Base-by-base conservation (phyloP, 2,888 invertebrate species). In the Meta bourneti region DNA sequence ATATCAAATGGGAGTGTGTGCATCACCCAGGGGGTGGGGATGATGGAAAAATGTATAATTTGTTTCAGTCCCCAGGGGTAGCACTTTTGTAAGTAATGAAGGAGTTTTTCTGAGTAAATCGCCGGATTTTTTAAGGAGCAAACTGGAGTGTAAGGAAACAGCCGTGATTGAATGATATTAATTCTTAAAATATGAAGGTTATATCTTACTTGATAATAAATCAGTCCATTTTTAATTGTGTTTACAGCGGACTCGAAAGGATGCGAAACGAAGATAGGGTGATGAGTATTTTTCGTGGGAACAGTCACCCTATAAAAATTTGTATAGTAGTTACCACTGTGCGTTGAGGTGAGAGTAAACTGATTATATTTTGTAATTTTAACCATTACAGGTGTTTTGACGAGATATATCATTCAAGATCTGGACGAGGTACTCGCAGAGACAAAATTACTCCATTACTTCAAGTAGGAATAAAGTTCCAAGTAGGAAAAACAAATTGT, bases 1-100 rank as follows among this genome's bases (percentile, higher is more conserved):
- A 51, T 77, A n/a, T 69, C 69, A 84, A 75, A 69, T 20, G 19
- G 9, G n/a, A 48, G 54, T 1, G 72, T 72, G 19, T 72, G 11
- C 0, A 4, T 16, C 9, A 13, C 84, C 74, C 61, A 11, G 54
- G 84, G 83, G 74, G 84, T 84, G 61, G 84, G 61, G 84, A 71
- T 9, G 75, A 34, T 16, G 6, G 61, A 84, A 84, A 84, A 84
- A 75, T 51, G 61, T 9, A 61, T 61, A 61, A 61, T 61, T 61
- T 16, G 61, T 8, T 16, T 61, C 61, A 5, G 61, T 34, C 61
- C 61, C 61, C 7, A 7, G 61, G 61, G 61, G 61, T 61, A 61
- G 61, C 13, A 16, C 16, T 61, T 61, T 61, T 61, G 61, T 61
- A 61, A 61, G 61, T 61, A 61, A 61, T 61, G 61, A 61, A 61